Evolutionary conservation across 2,797 vertebrate species (phyloP), one percentile per base, ranked within the genome.

Genomic region (Taenioides sp.): DNA sequence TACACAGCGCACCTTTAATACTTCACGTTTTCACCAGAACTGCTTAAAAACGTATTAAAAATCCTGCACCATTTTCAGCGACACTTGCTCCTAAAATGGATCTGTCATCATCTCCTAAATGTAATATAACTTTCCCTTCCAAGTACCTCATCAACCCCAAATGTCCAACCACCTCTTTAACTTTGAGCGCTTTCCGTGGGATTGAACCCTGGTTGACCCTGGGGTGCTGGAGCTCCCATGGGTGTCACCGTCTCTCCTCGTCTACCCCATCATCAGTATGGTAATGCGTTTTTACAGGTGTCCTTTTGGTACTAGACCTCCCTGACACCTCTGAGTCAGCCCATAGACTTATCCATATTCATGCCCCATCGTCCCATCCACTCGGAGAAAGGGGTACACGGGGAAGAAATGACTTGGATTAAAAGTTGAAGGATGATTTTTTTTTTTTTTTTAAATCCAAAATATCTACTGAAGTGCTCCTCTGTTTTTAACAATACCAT

Each of bases 261-360:
- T 75, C 66, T 70, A 77, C 74, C 20, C 71, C 80, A 71, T 80
- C 77, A 74, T 81, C 77, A 87, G 43, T 89, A 89, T 87, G 82
- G 62, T 81, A 83, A 87, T 87, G 81, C 86, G 77, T 54, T 81
- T 83, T 85, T 87, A 84, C 79, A 88, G 72, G 74, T 87, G 84
- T 89, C 81, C 80, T 85, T 81, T 87, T 76, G 71, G 74, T 65
- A 27, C 61, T 78, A 79, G 83, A 89, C 81, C 84, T 85, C 65
- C 67, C 71, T 84, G 87, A 83, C 83, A 86, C 52, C 50, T 78
- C 71, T 27, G 37, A 67, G 70, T 79, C 77, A 86, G 69, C 80
- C 60, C 76, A 47, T 69, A 76, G 80, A 58, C 40, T 52, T 16
- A 82, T 91, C 79, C 85, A 91, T 92, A 91, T 91, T 90, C 82